These are phyloP conservation scores for Tenodera sinensis DNA, from an alignment of 2,888 invertebrate species.

Conservation along the genomic window DNA sequence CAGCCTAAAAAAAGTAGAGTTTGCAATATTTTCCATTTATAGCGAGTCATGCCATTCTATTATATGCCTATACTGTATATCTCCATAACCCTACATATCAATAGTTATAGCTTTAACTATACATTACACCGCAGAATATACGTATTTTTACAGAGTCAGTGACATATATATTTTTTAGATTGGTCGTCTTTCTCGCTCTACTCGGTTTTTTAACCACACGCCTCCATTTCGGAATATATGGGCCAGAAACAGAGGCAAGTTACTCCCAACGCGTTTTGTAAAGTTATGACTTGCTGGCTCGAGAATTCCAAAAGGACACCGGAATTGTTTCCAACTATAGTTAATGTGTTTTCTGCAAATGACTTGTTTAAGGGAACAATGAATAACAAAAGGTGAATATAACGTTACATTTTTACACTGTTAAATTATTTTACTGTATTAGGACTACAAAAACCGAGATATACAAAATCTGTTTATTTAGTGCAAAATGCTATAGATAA, in stretches of 20 bases:
- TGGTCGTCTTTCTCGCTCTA: constrained; percentile 3
- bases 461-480: not conserved
- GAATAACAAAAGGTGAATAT: not conserved
- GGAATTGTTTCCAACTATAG: not conserved
- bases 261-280: not conserved
- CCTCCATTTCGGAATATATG: constrained; percentile 21
- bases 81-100: constrained; percentile 24
- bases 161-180: constrained; percentile 20
- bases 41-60: constrained; percentile 10
- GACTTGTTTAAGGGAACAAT: not conserved
- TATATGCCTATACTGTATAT: constrained; percentile 16
- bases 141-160: constrained; percentile 17
- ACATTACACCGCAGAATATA: constrained; percentile 20
- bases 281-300: not conserved
- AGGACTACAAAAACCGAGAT: no score
- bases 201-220: constrained; percentile 4
- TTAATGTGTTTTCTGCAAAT: not conserved
- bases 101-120: constrained; percentile 25
- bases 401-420: not conserved
- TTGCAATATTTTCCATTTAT: constrained; percentile 26
- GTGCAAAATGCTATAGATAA: no score
- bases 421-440: not conserved
- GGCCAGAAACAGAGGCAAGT: not conserved
- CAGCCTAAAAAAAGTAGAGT: not conserved
- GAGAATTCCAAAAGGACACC: not conserved